These are phyloP conservation scores for Selene dorsalis DNA, from an alignment of 2,797 vertebrate species.

Conservation along the genomic window DNA sequence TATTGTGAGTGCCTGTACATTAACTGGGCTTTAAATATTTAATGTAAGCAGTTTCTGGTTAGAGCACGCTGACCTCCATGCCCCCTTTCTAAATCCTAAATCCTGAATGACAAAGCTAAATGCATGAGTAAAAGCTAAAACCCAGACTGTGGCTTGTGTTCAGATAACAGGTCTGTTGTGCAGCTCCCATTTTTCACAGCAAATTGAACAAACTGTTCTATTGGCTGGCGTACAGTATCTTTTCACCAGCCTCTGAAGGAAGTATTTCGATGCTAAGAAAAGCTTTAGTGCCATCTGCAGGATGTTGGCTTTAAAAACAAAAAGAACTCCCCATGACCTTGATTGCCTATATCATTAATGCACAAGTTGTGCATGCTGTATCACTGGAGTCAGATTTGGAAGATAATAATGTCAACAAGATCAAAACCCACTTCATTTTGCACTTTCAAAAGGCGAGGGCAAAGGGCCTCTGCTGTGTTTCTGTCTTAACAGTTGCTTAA, in stretches of 20 bases:
- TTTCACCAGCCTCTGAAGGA: slow-evolving; percentile 13
- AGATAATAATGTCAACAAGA: slow-evolving; percentile 51
- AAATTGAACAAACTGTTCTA: slow-evolving; percentile 68
- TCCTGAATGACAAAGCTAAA: slow-evolving; percentile 30
- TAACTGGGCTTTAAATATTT: background rate
- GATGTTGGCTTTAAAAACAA: slow-evolving; percentile 51
- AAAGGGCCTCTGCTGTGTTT: slow-evolving; percentile 37
- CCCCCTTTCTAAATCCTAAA: background rate
- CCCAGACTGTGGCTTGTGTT: slow-evolving; percentile 31
- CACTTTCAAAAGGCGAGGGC: slow-evolving; percentile 36
- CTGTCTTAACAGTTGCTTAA: slow-evolving; percentile 48
- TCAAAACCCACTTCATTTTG: slow-evolving; percentile 37
- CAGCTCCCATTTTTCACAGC: slow-evolving; percentile 57
- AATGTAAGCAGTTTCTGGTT: background rate
- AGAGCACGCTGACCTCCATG: slow-evolving; percentile 10
- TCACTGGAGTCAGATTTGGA: slow-evolving; percentile 46
- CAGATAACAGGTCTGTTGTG: slow-evolving; percentile 50
- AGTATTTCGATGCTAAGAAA: slow-evolving; percentile 24
- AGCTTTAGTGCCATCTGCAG: slow-evolving; percentile 79
- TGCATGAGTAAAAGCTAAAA: slow-evolving; percentile 20
- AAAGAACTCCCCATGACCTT: slow-evolving; percentile 81
- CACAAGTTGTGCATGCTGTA: slow-evolving; percentile 56
- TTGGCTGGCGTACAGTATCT: slow-evolving; percentile 51
- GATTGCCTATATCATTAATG: slow-evolving; percentile 69
- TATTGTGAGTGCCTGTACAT: background rate